Evolutionary conservation across 1,140 invertebrate species (phyloP).

Genomic region (Hylyphantes graminicola): DNA sequence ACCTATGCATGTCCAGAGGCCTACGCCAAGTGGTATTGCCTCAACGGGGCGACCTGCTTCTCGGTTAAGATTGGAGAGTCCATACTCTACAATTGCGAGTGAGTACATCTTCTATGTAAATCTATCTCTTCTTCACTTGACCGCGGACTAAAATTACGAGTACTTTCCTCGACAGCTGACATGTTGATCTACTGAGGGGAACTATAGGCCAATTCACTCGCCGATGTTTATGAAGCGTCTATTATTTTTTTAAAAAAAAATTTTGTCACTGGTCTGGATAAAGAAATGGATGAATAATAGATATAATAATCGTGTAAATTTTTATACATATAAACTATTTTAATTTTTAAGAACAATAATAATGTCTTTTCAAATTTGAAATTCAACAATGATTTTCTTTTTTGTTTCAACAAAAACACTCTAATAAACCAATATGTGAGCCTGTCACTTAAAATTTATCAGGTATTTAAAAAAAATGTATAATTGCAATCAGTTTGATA

Average conservation of each 20-base stretch:
- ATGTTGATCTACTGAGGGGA: not conserved
- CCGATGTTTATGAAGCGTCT: not conserved
- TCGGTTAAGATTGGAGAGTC: slow-evolving; percentile 91
- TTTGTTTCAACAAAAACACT: no score
- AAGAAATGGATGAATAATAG: no score
- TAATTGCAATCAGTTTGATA: no score
- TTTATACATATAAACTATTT: no score
- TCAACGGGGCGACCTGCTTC: slow-evolving; percentile 93
- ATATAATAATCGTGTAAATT: no score
- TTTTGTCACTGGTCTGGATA: no score
- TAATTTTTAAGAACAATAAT: no score
- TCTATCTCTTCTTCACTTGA: not conserved
- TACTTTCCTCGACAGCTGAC: not conserved
- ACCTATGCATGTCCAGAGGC: slow-evolving; percentile 89
- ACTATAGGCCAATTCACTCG: not conserved
- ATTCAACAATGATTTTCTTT: no score
- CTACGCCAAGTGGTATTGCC: slow-evolving; percentile 92
- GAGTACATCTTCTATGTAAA: slow-evolving; percentile 1
- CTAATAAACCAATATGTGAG: not conserved
- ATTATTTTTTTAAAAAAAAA: no score
- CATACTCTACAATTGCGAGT: slow-evolving; percentile 91
- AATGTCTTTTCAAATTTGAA: no score
- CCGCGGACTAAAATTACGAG: no score
- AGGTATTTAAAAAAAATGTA: no score
- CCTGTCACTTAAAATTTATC: not conserved